A percentile compares a stretch with the other conserved stretches of the same genome.
These are phyloP conservation scores for Terrapene triunguis DNA, from an alignment of 2,113 vertebrate species.

Conservation along the genomic window DNA sequence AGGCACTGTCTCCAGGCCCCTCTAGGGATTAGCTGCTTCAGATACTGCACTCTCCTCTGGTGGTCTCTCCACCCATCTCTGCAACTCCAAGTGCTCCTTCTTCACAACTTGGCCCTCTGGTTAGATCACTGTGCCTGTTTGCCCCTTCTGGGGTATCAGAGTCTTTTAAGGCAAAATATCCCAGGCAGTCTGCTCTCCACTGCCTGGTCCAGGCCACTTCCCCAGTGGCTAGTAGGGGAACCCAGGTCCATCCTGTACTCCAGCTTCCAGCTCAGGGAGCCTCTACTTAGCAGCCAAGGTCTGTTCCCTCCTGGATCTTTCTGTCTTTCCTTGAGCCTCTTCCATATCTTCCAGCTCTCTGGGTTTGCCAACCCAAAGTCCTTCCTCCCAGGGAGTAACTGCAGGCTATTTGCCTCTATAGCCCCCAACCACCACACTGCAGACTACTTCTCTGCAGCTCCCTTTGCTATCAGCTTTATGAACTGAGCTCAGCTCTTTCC, in stretches of 20 bases:
- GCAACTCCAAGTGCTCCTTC: neutral
- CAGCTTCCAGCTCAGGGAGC: neutral
- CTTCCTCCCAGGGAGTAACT: neutral
- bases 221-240: no score
- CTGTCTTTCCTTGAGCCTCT: neutral
- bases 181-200: neutral
- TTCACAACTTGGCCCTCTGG: neutral
- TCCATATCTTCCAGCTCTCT: neutral
- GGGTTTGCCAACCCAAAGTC: neutral
- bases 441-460: neutral
- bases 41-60: neutral
- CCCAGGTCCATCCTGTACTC: no score
- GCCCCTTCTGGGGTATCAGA: neutral
- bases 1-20: neutral
- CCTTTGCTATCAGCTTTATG: neutral
- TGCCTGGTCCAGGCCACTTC: neutral
- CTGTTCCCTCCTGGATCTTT: neutral
- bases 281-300: neutral
- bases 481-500: neutral
- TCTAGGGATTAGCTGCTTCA: neutral
- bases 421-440: neutral
- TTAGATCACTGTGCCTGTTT: neutral
- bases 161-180: neutral
- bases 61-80: neutral
- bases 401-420: neutral